Evolutionary conservation across 2,797 vertebrate genomes (phyloP), one percentile per base, ranked within the genome.

Genomic region (Ctenopoma kingsleyae): DNA sequence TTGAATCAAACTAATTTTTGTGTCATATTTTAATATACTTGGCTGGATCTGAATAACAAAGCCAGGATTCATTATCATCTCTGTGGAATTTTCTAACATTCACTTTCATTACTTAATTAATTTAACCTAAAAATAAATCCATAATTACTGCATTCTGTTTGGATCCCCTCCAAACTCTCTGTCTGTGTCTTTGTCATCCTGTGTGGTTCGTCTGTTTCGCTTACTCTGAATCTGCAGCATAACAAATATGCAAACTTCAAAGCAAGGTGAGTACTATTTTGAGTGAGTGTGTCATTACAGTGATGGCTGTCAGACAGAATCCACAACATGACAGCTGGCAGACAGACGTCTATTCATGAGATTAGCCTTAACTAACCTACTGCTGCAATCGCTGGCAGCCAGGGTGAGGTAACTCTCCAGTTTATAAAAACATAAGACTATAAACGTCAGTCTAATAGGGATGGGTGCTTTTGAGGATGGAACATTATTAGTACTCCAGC

Each of bases 311-410:
- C 56, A 69, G 67, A 79, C 65, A 78, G 72, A 84, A 81, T 62
- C 61, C 48, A 72, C 59, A 82, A 62, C 69, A 43, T 76, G 73
- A 80, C 74, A 76, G 84, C 86, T 73, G 74, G 82, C 83, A 87
- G 67, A 55, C 83, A 91, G 85, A 87, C 79, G 3, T 73, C 58
- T 74, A 50, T 59, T 77, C 1, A 19, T 35, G 47, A 61, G 56
- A 80, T 82, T 61, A 75, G 58, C 43, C 62, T 49, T 23, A 63
- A 67, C 57, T 48, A 74, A 48, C 25, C 52, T 53, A 53, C 41
- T 51, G 65, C 74, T 73, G 71, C 32, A 54, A 22, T 72, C n/a
- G 63, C 53, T 58, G 53, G 54, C 47, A 76, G 44, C 57, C 30
- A 46, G 25, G 13, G 22, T 19, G 63, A 83, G 35, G 71, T 46